These are phyloP conservation scores for Tenualosa thibaudeaui DNA, from an alignment of 2,797 vertebrate genomes.

Conservation along the genomic window DNA sequence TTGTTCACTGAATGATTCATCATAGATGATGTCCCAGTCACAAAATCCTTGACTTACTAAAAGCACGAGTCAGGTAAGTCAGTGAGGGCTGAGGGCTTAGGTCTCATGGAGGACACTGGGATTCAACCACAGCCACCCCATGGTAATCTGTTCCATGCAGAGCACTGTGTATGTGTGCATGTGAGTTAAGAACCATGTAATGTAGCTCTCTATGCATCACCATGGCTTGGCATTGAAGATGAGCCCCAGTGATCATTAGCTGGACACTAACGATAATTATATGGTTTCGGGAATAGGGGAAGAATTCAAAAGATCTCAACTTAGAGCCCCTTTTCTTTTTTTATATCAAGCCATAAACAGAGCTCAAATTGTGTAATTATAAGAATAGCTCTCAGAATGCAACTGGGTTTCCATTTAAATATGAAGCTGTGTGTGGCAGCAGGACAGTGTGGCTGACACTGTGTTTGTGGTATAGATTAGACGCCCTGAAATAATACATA, in stretches of 20 bases:
- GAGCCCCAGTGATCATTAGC: neutral
- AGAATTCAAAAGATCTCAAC: neutral
- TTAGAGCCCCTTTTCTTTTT: neutral
- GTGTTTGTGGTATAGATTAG: neutral
- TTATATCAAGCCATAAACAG: neutral
- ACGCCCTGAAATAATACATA: neutral
- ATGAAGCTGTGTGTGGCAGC: neutral
- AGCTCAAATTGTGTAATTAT: neutral
- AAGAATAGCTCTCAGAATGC: neutral
- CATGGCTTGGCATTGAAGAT: neutral
- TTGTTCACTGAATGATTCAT: too few species aligned
- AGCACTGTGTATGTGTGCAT: neutral
- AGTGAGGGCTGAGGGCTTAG: too few species aligned
- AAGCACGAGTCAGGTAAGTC: too few species aligned
- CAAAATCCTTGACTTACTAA: too few species aligned
- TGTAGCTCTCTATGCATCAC: neutral
- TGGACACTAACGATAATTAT: neutral
- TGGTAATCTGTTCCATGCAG: neutral
- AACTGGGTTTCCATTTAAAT: neutral
- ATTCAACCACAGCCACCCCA: neutral
- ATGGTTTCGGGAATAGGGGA: neutral
- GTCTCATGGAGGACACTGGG: too few species aligned
- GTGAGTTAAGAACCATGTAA: neutral
- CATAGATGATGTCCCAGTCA: too few species aligned
- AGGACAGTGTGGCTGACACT: neutral